phyloP scores from a whole-genome alignment of 2,113 vertebrate species.

The Pterocles orientalis region DNA sequence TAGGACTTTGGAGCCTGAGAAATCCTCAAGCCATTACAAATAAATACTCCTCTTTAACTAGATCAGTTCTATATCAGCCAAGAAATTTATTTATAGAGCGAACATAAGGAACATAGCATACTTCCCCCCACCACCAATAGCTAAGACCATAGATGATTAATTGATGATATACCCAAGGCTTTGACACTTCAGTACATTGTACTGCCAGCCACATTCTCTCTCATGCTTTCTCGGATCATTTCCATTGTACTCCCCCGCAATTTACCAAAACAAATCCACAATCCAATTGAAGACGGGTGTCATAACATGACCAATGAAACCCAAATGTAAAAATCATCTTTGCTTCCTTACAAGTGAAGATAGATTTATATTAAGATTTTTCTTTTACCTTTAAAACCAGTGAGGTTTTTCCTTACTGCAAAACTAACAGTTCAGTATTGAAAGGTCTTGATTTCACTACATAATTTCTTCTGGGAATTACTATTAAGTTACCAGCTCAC shows the following conservation, averaged over 20 bases:
- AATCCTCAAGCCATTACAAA: not conserved
- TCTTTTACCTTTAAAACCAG: not conserved
- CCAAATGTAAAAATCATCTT: rapidly evolving
- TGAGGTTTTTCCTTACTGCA: not conserved
- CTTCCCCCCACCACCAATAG: not conserved
- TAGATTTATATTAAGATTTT: not conserved
- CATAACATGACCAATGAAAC: not conserved
- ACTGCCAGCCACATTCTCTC: not conserved
- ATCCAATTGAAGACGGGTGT: not conserved
- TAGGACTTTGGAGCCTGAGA: not conserved
- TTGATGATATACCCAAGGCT: not conserved
- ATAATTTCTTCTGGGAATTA: not conserved
- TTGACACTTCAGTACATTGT: not conserved
- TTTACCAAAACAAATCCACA: not conserved
- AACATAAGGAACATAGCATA: not conserved
- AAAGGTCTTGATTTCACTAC: not conserved
- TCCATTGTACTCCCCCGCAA: not conserved
- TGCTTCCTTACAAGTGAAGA: not conserved
- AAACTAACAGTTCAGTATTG: not conserved
- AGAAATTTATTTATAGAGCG: not conserved
- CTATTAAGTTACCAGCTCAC: not conserved
- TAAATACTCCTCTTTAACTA: not conserved
- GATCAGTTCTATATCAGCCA: not conserved
- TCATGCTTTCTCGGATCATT: not conserved
- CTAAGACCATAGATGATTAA: not conserved